Evolutionary conservation across 2,888 invertebrate species (phyloP).

Genomic region (Chaetogeoica ovagalla): DNA sequence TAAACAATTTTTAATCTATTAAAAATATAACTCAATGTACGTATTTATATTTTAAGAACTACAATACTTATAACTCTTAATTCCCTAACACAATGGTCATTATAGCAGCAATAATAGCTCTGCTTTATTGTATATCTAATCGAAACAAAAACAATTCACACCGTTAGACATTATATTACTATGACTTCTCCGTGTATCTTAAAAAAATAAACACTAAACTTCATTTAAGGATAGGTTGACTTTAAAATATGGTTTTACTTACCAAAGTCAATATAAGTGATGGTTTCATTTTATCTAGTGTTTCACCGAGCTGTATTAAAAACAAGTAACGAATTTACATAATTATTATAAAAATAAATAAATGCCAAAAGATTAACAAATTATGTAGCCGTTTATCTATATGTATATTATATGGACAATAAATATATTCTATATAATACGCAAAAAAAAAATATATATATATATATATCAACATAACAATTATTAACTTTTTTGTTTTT

Average conservation of each 20-base stretch:
- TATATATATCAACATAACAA: background rate
- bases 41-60: background rate
- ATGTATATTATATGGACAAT: background rate
- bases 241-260: slow-evolving; percentile 59
- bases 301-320: slow-evolving; percentile 32
- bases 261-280: slow-evolving; percentile 68
- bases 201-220: too few relatives aligned
- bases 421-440: background rate
- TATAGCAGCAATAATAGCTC: background rate
- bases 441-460: background rate
- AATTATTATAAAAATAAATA: background rate
- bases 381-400: background rate
- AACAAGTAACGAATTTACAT: background rate
- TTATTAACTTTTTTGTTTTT: too few relatives aligned
- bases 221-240: background rate
- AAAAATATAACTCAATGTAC: background rate
- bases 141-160: background rate
- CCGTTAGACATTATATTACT: background rate
- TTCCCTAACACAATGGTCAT: background rate
- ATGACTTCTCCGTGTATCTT: too few relatives aligned
- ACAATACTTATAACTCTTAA: background rate
- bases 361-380: background rate
- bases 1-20: background rate
- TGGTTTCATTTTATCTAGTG: slow-evolving; percentile 56
- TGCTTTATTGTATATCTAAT: too few relatives aligned